Evolutionary conservation across 1,140 invertebrate genomes (phyloP).

Genomic region (Augochlora pura): DNA sequence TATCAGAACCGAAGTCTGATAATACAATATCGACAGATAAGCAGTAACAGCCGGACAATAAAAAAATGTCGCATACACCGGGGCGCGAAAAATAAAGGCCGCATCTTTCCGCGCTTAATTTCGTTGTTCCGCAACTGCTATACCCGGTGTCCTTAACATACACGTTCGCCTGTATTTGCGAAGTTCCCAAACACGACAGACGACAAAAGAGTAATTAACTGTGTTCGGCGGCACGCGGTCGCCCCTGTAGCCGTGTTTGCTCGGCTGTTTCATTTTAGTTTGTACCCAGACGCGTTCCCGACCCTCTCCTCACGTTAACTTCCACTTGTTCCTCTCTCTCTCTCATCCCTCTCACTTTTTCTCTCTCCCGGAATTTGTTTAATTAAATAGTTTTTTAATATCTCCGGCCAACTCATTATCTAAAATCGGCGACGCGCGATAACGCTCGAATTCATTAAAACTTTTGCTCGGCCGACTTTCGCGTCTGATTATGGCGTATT

Average conservation of each 20-base stretch:
- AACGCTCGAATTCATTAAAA: neutral
- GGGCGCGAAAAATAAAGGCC: too few relatives aligned
- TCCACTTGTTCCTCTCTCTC: conserved; percentile 12
- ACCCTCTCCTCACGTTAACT: conserved; percentile 15
- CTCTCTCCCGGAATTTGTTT: neutral
- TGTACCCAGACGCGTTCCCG: conserved; percentile 22
- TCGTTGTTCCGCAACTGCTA: neutral
- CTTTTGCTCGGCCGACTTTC: neutral
- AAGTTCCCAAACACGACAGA: conserved; percentile 27
- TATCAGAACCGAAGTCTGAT: too few relatives aligned
- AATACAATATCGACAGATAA: too few relatives aligned
- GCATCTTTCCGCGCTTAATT: conserved; percentile 19
- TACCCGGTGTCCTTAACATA: conserved; percentile 19
- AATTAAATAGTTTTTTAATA: conserved; percentile 7
- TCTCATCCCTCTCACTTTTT: too few relatives aligned
- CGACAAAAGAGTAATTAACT: conserved; percentile 53
- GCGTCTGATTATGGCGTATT: neutral
- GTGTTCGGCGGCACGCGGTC: conserved; percentile 33
- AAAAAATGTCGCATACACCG: too few relatives aligned
- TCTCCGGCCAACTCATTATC: neutral
- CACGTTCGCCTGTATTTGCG: conserved; percentile 11
- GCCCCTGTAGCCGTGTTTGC: conserved; percentile 26
- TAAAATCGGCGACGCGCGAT: neutral
- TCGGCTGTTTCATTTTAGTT: conserved; percentile 33
- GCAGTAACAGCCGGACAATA: too few relatives aligned